phyloP scores from a whole-genome alignment of 2,797 vertebrate genomes.

The Gadopsis marmoratus region DNA sequence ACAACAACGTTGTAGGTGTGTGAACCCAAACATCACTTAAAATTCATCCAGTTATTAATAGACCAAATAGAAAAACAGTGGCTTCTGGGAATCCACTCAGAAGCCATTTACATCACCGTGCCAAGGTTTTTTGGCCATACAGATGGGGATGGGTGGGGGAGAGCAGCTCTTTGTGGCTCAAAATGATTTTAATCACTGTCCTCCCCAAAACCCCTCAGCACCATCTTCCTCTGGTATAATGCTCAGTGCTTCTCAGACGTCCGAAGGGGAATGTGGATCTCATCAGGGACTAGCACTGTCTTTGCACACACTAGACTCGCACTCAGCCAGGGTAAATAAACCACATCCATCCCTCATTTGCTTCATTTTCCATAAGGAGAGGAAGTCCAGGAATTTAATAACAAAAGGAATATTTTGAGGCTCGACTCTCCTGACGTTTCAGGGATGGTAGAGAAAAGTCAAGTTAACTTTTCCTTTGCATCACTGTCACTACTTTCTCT shows the following conservation, averaged over 20 bases:
- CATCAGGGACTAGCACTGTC: conserved; percentile 67
- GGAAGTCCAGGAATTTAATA: conserved; percentile 76
- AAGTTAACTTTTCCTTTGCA: conserved; percentile 20
- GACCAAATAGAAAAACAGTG: conserved; percentile 22
- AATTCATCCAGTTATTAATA: conserved; percentile 27
- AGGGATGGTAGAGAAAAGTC: conserved; percentile 20
- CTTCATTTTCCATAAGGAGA: conserved; percentile 75
- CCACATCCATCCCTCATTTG: conserved; percentile 63
- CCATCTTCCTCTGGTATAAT: conserved; percentile 69
- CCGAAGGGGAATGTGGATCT: conserved; percentile 71
- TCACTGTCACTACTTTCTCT: conserved; percentile 17
- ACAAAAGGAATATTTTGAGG: conserved; percentile 54
- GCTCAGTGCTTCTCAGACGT: conserved; percentile 79
- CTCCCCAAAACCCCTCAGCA: conserved; percentile 51
- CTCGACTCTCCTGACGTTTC: conserved; percentile 48
- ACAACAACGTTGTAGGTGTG: conserved; percentile 13
- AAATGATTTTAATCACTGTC: conserved; percentile 52
- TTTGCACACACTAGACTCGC: conserved; percentile 68
- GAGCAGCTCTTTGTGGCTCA: conserved; percentile 47
- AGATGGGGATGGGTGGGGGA: conserved; percentile 7
- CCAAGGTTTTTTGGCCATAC: conserved; percentile 43
- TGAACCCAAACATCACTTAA: conserved; percentile 22
- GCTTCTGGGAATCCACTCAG: conserved; percentile 17
- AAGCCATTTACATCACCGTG: conserved; percentile 17
- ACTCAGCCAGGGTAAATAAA: conserved; percentile 78